Evolutionary conservation across 2,113 vertebrate species (phyloP).

Genomic region (Reinhardtius hippoglossoides): DNA sequence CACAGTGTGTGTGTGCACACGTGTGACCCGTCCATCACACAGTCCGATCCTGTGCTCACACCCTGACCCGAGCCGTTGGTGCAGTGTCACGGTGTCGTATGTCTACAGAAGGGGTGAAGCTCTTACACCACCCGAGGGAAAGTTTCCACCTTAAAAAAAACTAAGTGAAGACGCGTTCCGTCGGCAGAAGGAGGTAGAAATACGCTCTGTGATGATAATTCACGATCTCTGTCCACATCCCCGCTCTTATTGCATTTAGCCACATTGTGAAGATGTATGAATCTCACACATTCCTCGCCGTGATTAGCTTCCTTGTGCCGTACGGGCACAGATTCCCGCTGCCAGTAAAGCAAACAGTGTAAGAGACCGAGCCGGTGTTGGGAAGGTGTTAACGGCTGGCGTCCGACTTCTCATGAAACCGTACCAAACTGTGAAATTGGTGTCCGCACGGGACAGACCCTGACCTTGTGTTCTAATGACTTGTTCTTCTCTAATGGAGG

Average conservation of each 20-base stretch:
- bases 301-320: too few species aligned
- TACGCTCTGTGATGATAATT: conserved; percentile 20
- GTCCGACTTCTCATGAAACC: conserved; percentile 52
- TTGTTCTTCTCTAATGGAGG: conserved; percentile 42
- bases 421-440: conserved; percentile 61
- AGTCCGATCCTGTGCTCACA: conserved; percentile 16
- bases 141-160: conserved; percentile 16
- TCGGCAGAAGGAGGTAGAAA: conserved; percentile 14
- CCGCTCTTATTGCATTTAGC: not conserved
- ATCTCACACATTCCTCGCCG: conserved; percentile 41
- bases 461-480: conserved; percentile 56
- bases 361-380: not conserved
- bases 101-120: conserved; percentile 16
- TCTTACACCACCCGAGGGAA: not conserved
- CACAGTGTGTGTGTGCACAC: conserved; percentile 14
- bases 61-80: conserved; percentile 34
- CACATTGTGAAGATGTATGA: not conserved
- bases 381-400: conserved; percentile 60
- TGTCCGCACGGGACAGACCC: conserved; percentile 57
- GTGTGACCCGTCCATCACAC: conserved; percentile 40
- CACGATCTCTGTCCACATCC: not conserved
- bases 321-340: not conserved
- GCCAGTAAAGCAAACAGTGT: conserved; percentile 44
- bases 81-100: conserved; percentile 20
- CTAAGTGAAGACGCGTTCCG: conserved; percentile 6